Percentiles rank a stretch among this genome's conserved stretches.
Evolutionary conservation across 1,140 invertebrate species (phyloP).

Genomic region (Musca domestica): DNA sequence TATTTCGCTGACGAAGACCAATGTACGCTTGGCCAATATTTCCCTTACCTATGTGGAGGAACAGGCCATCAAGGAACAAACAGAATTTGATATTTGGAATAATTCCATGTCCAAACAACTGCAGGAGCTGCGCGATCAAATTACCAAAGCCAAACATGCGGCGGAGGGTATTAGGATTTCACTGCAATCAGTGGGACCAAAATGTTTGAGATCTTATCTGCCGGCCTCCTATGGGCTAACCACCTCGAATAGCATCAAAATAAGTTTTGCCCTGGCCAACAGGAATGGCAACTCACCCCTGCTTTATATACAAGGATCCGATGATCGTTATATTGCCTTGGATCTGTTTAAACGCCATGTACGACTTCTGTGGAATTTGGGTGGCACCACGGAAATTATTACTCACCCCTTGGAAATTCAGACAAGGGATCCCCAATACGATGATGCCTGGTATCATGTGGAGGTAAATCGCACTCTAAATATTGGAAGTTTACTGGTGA

Average conservation of each 20-base stretch:
- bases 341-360: constrained; percentile 76
- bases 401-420: constrained; percentile 64
- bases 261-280: constrained; percentile 65
- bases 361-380: constrained; percentile 74
- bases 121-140: constrained; percentile 68
- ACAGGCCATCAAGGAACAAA: constrained; percentile 56
- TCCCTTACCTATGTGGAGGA: constrained; percentile 57
- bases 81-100: constrained; percentile 63
- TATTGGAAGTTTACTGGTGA: constrained; percentile 43
- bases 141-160: constrained; percentile 74
- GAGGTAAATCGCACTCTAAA: constrained; percentile 63
- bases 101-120: constrained; percentile 62
- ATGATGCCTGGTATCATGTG: constrained; percentile 72
- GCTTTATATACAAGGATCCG: constrained; percentile 54
- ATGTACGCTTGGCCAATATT: constrained; percentile 53
- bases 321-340: constrained; percentile 73
- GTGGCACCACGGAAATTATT: constrained; percentile 64
- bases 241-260: constrained; percentile 67
- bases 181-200: constrained; percentile 62
- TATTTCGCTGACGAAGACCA: constrained; percentile 46
- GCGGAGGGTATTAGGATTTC: constrained; percentile 81
- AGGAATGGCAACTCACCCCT: constrained; percentile 52
- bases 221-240: constrained; percentile 63
- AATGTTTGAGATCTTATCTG: constrained; percentile 74
- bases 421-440: constrained; percentile 60